Base-by-base conservation (phyloP, 2,888 invertebrate species). In the Monoplex corrugatus region DNA sequence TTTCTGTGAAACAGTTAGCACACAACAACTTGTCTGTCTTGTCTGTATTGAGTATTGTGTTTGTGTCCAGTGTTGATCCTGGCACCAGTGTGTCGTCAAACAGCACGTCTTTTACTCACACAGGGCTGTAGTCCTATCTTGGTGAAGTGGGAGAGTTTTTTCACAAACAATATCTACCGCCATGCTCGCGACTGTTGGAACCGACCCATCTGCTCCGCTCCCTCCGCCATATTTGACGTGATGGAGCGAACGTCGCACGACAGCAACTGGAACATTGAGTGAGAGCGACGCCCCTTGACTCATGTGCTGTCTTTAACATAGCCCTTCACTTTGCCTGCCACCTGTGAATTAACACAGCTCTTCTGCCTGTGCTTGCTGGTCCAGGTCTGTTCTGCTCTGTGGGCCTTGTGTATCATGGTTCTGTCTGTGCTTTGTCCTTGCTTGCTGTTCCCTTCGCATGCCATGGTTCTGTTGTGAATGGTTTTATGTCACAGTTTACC, bases 121-220 rank as follows among this genome's bases (percentile, higher is more conserved):
- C 92, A 96, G 96, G 96, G 96, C 35, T 96, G 96, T 95, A 96
- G 96, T n/a, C 96, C 96, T 57, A 93, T 96, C 43, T 96, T 95
- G 92, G 95, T 95, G 90, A 96, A 95, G 91, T 96, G 96, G 95
- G 96, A 96, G 92, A 96, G 96, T 89, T 96, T 96, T 97, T 99
- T 98, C 96, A 98, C 98, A 50, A 97, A 98, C 87, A 99, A 99
- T 96, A 97, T 99, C 87, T 99, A 99, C 96, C 97, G 99, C 92
- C 97, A 99, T 94, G 97, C 99, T 91, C 97, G 98, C 90, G 99
- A 99, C 96, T 98, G 98, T 96, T 99, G 98, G 98, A 98, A 99
- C 97, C 97, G 98, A 91, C 99, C 99, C 88, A 98, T 99, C 95
- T 97, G 98, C 96, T 98, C 99, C 95, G 98, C 98, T 91, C 99